A percentile compares a stretch with the other conserved stretches of the same genome.
Conservation (phyloP, 2,888 invertebrate species). For the Eurytoma adleriae region DNA sequence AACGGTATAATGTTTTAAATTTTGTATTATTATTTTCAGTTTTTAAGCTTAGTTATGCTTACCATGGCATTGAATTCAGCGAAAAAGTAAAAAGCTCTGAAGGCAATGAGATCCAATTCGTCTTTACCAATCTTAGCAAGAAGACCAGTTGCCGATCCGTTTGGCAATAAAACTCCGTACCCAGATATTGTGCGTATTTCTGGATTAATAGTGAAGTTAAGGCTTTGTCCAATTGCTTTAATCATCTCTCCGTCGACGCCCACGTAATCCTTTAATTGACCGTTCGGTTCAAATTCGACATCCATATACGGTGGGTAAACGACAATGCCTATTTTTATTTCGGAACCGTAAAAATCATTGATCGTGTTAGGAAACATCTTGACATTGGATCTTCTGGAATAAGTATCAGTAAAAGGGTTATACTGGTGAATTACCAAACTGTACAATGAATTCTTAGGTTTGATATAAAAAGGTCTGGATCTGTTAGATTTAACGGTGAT, state of each 20-base stretch:
- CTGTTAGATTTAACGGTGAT: background rate
- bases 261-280: background rate
- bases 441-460: background rate
- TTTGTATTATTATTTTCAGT: too few relatives aligned
- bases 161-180: constrained; percentile 11
- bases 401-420: background rate
- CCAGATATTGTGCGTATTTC: background rate
- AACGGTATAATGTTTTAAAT: too few relatives aligned
- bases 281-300: background rate
- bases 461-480: background rate
- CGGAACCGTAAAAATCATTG: background rate
- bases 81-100: constrained; percentile 27
- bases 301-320: constrained; percentile 25
- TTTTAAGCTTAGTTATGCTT: background rate
- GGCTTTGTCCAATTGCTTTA: background rate
- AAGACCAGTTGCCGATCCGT: constrained; percentile 29
- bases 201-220: constrained; percentile 4
- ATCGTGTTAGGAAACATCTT: constrained; percentile 22
- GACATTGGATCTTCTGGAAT: background rate
- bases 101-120: constrained; percentile 31
- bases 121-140: background rate
- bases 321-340: constrained; percentile 19
- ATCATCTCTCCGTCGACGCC: background rate
- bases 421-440: background rate
- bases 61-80: background rate